These are phyloP conservation scores for Hofmannophila pseudospretella DNA, from an alignment of 2,888 invertebrate genomes.

Conservation along the genomic window DNA sequence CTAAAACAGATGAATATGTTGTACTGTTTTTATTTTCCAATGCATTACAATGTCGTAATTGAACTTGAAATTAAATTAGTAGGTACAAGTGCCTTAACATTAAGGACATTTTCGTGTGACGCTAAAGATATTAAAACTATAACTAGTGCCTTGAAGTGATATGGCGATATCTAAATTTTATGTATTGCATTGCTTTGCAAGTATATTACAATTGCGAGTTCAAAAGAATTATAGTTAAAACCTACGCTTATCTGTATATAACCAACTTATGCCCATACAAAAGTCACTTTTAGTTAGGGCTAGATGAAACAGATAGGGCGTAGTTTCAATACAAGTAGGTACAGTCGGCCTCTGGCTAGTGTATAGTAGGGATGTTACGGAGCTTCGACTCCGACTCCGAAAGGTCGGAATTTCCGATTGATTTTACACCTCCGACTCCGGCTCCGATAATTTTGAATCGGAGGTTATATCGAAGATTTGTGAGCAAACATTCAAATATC, in stretches of 20 bases:
- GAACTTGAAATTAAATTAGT: slow-evolving; percentile 41
- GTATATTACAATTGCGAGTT: slow-evolving; percentile 16
- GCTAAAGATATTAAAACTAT: slow-evolving; percentile 42
- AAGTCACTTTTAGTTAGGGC: too few relatives aligned
- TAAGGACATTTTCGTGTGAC: slow-evolving; percentile 46
- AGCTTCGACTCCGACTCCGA: too few relatives aligned
- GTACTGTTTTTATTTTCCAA: slow-evolving; percentile 58
- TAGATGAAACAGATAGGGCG: too few relatives aligned
- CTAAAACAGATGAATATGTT: slow-evolving; percentile 26
- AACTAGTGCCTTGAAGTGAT: slow-evolving; percentile 57
- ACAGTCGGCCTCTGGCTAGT: too few relatives aligned
- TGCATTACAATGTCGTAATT: slow-evolving; percentile 52
- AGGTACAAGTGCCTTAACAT: slow-evolving; percentile 51
- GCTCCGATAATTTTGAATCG: too few relatives aligned
- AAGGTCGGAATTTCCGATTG: too few relatives aligned
- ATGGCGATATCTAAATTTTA: slow-evolving; percentile 29
- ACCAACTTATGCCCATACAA: too few relatives aligned
- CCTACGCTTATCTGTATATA: background rate
- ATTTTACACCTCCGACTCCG: too few relatives aligned
- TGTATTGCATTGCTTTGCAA: slow-evolving; percentile 27
- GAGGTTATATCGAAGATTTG: too few relatives aligned
- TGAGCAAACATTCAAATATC: too few relatives aligned
- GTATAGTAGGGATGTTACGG: too few relatives aligned
- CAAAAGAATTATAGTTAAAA: background rate
- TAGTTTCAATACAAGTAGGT: too few relatives aligned